Percentiles rank a stretch among this genome's conserved stretches.
Evolutionary conservation across 2,888 invertebrate genomes (phyloP).

Genomic region (Prosopocoilus inquinatus): DNA sequence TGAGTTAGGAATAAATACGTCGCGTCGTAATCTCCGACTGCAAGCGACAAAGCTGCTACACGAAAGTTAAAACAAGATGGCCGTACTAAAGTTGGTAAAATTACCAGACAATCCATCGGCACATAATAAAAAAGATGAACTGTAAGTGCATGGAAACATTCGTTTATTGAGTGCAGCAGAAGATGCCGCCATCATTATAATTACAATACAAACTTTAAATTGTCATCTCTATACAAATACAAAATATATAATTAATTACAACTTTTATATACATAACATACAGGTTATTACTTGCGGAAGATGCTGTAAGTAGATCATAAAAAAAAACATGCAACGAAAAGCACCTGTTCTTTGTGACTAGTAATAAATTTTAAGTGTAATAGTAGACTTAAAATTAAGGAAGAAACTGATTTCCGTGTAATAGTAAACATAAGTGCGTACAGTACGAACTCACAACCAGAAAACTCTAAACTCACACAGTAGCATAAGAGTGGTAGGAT

Average conservation of each 20-base stretch:
- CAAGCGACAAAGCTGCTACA: no score
- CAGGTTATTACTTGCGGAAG: slow-evolving; percentile 11
- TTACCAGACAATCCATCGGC: no score
- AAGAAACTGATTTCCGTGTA: not conserved
- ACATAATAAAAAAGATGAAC: not conserved
- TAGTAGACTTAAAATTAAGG: not conserved
- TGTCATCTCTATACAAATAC: slow-evolving; percentile 18
- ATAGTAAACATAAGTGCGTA: no score
- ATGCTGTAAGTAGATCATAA: slow-evolving; percentile 3
- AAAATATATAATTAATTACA: slow-evolving; percentile 12
- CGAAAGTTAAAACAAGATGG: no score
- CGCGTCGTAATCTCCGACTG: no score
- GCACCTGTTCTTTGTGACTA: slow-evolving; percentile 18
- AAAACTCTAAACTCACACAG: no score
- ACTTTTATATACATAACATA: not conserved
- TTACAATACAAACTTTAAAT: slow-evolving; percentile 15
- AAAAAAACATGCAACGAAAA: slow-evolving; percentile 9
- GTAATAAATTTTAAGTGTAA: slow-evolving; percentile 3
- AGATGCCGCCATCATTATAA: not conserved
- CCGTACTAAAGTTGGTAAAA: no score
- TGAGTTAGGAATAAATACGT: no score
- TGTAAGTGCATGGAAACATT: not conserved
- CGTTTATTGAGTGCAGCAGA: not conserved
- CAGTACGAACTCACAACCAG: no score
- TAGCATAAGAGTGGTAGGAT: no score